A percentile compares a stretch with the other conserved stretches of the same genome.
These are phyloP conservation scores for Lithophane semibrunnea DNA, from an alignment of 2,888 invertebrate genomes.

Conservation along the genomic window DNA sequence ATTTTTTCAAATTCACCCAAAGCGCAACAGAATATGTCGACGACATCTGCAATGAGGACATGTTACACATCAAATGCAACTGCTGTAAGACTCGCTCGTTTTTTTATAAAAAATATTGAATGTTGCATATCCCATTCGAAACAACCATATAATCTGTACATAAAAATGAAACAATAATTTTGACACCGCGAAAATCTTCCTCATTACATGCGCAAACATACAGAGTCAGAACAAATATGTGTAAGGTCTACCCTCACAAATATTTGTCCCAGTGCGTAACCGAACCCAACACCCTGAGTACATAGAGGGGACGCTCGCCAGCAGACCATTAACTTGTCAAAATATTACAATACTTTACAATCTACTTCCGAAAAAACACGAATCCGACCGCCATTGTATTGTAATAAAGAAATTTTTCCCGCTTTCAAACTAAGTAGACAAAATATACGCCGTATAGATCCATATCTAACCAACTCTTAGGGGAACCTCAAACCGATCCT, in stretches of 20 bases:
- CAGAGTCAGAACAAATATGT: slow-evolving; percentile 51
- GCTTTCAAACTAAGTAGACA: slow-evolving; percentile 49
- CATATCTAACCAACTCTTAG: slow-evolving; percentile 55
- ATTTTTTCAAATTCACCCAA: no score
- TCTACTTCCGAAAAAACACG: slow-evolving; percentile 39
- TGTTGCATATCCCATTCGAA: not conserved
- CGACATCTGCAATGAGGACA: no score
- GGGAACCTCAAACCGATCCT: slow-evolving; percentile 62
- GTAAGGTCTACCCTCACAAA: slow-evolving; percentile 46
- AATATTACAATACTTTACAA: slow-evolving; percentile 53
- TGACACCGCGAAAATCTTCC: slow-evolving; percentile 9
- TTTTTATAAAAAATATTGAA: no score
- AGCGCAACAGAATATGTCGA: no score
- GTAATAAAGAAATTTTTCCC: slow-evolving; percentile 47
- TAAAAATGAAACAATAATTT: slow-evolving; percentile 10
- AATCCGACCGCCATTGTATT: slow-evolving; percentile 39
- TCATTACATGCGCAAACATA: slow-evolving; percentile 39
- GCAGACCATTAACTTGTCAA: slow-evolving; percentile 49
- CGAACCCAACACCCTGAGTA: slow-evolving; percentile 23
- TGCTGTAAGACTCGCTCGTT: no score
- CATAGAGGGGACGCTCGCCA: slow-evolving; percentile 27
- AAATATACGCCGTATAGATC: slow-evolving; percentile 57
- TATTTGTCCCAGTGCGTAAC: slow-evolving; percentile 50
- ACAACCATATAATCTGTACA: not conserved
- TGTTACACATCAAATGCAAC: no score